phyloP scores from a whole-genome alignment of 2,113 vertebrate species.

The Pelvicachromis taeniatus region DNA sequence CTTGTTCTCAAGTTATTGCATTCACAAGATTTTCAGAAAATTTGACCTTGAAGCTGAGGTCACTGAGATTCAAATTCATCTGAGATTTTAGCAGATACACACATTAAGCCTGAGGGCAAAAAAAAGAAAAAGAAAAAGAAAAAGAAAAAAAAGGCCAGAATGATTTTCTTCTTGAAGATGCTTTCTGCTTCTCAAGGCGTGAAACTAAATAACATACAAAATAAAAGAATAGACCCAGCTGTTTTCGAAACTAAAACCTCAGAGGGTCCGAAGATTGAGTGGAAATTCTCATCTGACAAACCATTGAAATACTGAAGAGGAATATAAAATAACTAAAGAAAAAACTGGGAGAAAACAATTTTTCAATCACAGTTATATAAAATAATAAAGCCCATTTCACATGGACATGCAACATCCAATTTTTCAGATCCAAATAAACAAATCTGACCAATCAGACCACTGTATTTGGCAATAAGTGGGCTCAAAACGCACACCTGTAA shows the following conservation, averaged over 20 bases:
- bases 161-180: not conserved
- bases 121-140: not conserved
- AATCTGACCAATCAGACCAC: not conserved
- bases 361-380: not conserved
- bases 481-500: not conserved
- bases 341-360: not conserved
- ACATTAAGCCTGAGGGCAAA: rapidly evolving
- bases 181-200: not conserved
- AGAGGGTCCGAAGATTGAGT: not conserved
- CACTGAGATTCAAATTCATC: not conserved
- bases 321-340: not conserved
- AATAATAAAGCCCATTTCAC: not conserved
- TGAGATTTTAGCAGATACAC: not conserved
- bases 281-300: not conserved
- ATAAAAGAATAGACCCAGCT: not conserved
- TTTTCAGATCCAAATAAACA: not conserved
- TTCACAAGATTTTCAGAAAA: not conserved
- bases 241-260: not conserved
- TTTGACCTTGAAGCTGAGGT: not conserved
- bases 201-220: not conserved
- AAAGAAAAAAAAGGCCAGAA: too few species aligned
- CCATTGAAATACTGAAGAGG: not conserved
- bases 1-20: not conserved
- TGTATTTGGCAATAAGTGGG: not conserved
- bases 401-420: not conserved